Conservation (phyloP, 1,140 invertebrate species). For the Spodoptera litura region DNA sequence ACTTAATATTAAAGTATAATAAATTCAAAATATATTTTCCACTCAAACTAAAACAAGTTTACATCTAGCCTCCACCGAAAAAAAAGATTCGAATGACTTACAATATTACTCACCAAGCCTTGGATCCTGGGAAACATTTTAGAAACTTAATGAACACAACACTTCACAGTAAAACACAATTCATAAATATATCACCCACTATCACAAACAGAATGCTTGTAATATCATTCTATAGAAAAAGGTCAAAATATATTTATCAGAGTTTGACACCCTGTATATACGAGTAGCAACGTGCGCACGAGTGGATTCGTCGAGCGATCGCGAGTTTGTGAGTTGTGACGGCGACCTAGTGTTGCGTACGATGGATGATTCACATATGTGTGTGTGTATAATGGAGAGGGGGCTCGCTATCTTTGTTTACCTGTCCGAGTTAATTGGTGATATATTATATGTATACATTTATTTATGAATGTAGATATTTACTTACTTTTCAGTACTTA, state of each 20-base stretch:
- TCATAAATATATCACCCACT: conserved; percentile 49
- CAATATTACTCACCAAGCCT: conserved; percentile 71
- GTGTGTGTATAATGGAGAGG: conserved; percentile 46
- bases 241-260: neutral
- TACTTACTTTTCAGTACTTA: no score
- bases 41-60: neutral
- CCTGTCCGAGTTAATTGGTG: conserved; percentile 22
- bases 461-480: no score
- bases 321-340: conserved; percentile 49
- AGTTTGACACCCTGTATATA: conserved; percentile 6
- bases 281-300: conserved; percentile 70
- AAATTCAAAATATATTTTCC: neutral
- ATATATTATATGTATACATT: neutral
- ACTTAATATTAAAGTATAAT: no score
- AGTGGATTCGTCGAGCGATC: conserved; percentile 60
- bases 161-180: conserved; percentile 54
- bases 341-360: conserved; percentile 6
- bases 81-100: conserved; percentile 16
- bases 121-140: conserved; percentile 81
- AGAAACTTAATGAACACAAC: conserved; percentile 42
- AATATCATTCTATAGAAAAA: conserved; percentile 35
- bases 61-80: neutral
- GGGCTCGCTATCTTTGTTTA: conserved; percentile 62
- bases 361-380: conserved; percentile 49
- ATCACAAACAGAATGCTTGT: conserved; percentile 57